Percentiles rank a stretch among this genome's conserved stretches.
Evolutionary conservation across 2,888 invertebrate genomes (phyloP).

Genomic region (Caenorhabditis uteleia): DNA sequence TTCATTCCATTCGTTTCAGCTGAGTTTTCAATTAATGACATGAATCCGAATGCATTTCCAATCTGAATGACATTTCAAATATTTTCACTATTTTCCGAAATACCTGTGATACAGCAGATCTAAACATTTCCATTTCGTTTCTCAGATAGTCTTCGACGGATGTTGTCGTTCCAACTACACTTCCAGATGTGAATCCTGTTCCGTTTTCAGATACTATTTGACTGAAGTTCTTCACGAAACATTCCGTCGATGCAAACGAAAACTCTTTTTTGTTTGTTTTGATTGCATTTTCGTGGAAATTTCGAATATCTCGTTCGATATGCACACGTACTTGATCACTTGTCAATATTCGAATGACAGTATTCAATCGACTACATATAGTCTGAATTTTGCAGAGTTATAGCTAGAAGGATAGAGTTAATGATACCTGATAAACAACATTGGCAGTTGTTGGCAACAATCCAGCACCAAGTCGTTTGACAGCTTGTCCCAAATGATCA

Average conservation of each 20-base stretch:
- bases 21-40: no score
- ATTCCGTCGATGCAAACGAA: constrained; percentile 88
- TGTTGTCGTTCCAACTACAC: no score
- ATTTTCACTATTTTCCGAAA: constrained; percentile 73
- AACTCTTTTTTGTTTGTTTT: constrained; percentile 70
- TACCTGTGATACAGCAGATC: constrained; percentile 89
- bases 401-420: neutral
- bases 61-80: constrained; percentile 70
- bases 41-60: constrained; percentile 89
- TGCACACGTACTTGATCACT: constrained; percentile 97
- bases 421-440: constrained; percentile 80
- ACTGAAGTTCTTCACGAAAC: constrained; percentile 91
- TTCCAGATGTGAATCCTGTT: constrained; percentile 75
- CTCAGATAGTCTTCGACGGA: constrained; percentile 80
- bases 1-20: no score
- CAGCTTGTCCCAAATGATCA: constrained; percentile 91
- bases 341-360: constrained; percentile 94
- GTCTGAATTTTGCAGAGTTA: constrained; percentile 3
- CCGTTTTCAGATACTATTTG: constrained; percentile 86
- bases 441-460: constrained; percentile 69
- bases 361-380: constrained; percentile 86
- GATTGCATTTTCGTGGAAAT: constrained; percentile 74
- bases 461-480: constrained; percentile 71
- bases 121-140: constrained; percentile 90
- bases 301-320: constrained; percentile 79